Evolutionary conservation across 2,113 vertebrate genomes (phyloP), one percentile per base, ranked within the genome.

Genomic region (Andinoacara biseriatus): DNA sequence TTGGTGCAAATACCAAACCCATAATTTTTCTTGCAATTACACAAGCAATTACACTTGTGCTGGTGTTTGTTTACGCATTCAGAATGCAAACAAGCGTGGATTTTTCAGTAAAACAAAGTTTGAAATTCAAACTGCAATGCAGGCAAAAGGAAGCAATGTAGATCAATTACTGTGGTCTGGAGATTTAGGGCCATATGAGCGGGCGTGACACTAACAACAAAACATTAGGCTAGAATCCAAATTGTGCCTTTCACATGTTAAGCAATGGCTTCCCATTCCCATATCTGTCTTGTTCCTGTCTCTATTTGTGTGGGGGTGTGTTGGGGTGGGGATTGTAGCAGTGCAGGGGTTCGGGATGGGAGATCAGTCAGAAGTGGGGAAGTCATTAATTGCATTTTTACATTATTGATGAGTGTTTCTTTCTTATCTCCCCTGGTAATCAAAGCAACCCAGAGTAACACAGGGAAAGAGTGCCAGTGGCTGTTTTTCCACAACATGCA

Each of bases 371-470:
- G 90, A 92, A 83, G 85, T 88, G 83, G 84, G 90, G 92, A 94
- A 94, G 92, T 93, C 90, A 93, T 94, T 95, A 95, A 95, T 89
- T 88, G 81, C 80, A 57, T 89, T 88, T 91, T 89, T 95, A 75
- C 88, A 96, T 96, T 93, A 95, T 95, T 95, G 89, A 96, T 95
- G 87, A 93, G 81, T 87, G 89, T 88, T 91, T 89, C 79, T 76
- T 86, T 59, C 14, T 58, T 18, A 81, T 82, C 82, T 83, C 82
- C 74, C 81, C 80, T 87, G 81, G 80, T 87, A 93, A 95, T 95
- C 92, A 95, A 93, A 94, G 90, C 77, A 1, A 40, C 65, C 79
- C 80, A 46, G 82, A 90, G 78, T 76, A 90, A 85, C 89, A 54
- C 14, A 79, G 76, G 76, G 75, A 78, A 76, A 81, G 26, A 92